phyloP scores from a whole-genome alignment of 2,113 vertebrate species.

The Carettochelys insculpta region DNA sequence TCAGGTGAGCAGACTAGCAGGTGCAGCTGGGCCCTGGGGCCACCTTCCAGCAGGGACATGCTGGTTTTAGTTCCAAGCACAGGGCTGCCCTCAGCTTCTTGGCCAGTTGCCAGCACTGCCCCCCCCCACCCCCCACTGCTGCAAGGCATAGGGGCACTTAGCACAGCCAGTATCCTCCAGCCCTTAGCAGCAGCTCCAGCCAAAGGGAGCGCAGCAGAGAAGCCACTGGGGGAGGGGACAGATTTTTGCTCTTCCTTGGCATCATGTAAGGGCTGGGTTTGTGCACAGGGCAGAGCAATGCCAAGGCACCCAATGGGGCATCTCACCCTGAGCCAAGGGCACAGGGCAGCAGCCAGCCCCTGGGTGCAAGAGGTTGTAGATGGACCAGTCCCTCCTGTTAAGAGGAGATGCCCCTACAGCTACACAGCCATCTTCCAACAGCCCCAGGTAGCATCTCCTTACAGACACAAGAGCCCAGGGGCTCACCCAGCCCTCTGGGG shows the following conservation, averaged over 20 bases:
- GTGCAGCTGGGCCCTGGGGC: not conserved
- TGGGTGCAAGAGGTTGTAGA: not conserved
- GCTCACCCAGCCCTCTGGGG: not conserved
- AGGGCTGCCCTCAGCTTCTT: not conserved
- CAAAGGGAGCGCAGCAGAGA: not conserved
- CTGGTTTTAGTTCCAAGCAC: not conserved
- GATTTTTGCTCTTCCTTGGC: not conserved
- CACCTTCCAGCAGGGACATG: not conserved
- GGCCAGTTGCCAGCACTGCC: not conserved
- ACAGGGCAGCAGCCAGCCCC: not conserved
- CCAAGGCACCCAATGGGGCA: not conserved
- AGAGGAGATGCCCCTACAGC: no score
- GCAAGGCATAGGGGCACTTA: rapidly evolving
- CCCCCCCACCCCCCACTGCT: no score
- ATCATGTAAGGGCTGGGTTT: not conserved
- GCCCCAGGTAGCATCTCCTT: not conserved
- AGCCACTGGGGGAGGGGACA: not conserved
- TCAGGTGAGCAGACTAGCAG: not conserved
- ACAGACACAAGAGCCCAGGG: not conserved
- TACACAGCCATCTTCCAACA: not conserved
- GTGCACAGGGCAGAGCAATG: not conserved
- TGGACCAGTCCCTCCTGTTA: not conserved
- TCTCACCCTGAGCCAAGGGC: not conserved
- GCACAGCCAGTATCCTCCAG: not conserved
- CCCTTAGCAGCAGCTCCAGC: rapidly evolving